Base-by-base conservation (phyloP, 2,888 invertebrate genomes). In the Cabera pusaria region DNA sequence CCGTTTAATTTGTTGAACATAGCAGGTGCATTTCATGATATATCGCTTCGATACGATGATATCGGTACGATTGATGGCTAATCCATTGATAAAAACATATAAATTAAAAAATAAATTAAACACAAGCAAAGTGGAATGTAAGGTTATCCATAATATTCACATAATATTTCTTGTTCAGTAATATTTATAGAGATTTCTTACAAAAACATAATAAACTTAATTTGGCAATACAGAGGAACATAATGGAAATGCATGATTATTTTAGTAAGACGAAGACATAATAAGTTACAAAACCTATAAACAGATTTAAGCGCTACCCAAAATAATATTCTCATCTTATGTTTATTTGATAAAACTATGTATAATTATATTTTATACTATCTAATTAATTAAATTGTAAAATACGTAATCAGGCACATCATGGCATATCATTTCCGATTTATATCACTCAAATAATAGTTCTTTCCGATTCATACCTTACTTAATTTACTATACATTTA, bases 341-440 rank as follows among this genome's bases (percentile, higher is more conserved):
- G n/a, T 11, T 21, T 10, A 25, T 18, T 11, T 11, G 14, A 27
- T 27, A 39, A 40, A 35, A 42, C 23, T 38, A 43, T 24, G 19
- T 43, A 32, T 34, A 27, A 34, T 14, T n/a, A 14, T 4, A 14
- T 14, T 14, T 14, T 14, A n/a, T n/a, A n/a, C n/a, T n/a, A n/a
- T n/a, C n/a, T n/a, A n/a, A n/a, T n/a, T 14, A 14, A 14, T 27
- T 9, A 27, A 25, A 12, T 21, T 42, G 34, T 29, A 44, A 24
- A 44, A 57, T 64, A 60, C 56, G 42, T 62, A 56, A 56, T 71
- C 68, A 78, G 78, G 81, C 81, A 80, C 77, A 71, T 68, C 52
- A 65, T 67, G 79, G 76, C 73, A 72, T 69, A 59, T 62, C 59
- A 62, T 51, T 60, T 53, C 53, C 49, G 29, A 48, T 50, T 51